These are phyloP conservation scores for Thunnus maccoyii DNA, from an alignment of 2,113 vertebrate genomes.

Conservation along the genomic window DNA sequence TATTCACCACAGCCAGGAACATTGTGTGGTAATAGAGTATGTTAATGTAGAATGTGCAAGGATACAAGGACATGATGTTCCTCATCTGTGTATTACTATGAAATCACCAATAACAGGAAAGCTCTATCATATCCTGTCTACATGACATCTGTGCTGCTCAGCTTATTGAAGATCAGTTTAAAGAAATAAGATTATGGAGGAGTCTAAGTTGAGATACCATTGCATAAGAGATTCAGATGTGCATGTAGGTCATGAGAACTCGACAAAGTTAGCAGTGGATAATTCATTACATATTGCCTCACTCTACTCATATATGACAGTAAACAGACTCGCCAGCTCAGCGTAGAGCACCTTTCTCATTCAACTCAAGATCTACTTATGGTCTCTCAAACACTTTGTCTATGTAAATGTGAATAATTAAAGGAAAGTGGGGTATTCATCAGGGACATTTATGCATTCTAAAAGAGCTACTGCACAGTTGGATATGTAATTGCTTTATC, in stretches of 20 bases:
- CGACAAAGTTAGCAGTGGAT: slow-evolving; percentile 12
- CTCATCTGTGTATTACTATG: background rate
- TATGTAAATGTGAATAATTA: background rate
- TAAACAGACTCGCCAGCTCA: slow-evolving; percentile 2
- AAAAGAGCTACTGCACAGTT: background rate
- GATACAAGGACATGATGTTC: slow-evolving; percentile 11
- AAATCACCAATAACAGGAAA: background rate
- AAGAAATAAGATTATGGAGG: slow-evolving; percentile 9
- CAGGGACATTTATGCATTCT: background rate
- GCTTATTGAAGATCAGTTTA: slow-evolving; percentile 18
- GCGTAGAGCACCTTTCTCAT: slow-evolving; percentile 1
- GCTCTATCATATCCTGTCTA: background rate
- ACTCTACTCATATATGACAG: slow-evolving; percentile 18
- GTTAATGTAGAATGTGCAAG: slow-evolving; percentile 7
- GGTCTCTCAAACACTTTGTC: slow-evolving; percentile 1
- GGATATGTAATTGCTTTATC: background rate
- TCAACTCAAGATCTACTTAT: background rate
- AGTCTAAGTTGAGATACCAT: background rate
- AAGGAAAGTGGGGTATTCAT: slow-evolving; percentile 25
- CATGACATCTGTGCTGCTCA: background rate
- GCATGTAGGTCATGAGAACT: slow-evolving; percentile 48
- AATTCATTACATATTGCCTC: slow-evolving; percentile 35
- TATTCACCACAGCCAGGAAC: slow-evolving; percentile 29
- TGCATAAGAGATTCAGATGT: slow-evolving; percentile 19
- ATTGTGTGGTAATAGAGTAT: slow-evolving; percentile 27